Conservation (phyloP, 2,888 invertebrate species). For the Noctua comes region DNA sequence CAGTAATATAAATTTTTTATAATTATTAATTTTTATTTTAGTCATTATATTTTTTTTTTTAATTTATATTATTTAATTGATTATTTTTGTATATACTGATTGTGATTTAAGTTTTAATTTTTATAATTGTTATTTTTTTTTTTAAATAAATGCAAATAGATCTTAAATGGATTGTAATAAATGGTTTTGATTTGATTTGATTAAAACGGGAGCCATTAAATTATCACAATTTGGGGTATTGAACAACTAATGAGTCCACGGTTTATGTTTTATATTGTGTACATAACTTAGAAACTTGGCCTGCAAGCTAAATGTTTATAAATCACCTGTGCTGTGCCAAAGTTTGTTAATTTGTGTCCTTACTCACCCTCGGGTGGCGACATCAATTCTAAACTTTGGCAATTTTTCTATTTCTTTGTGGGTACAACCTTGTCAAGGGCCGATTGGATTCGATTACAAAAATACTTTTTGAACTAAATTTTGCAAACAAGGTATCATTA, state of each 20-base stretch:
- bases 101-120: no score
- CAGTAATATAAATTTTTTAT: no score
- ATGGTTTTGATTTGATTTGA: no score
- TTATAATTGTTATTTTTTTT: no score
- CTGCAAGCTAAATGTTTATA: conserved; percentile 50
- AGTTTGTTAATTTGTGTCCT: conserved; percentile 75
- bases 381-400: conserved; percentile 59
- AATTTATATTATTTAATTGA: no score
- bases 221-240: not conserved
- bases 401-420: conserved; percentile 50
- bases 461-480: conserved; percentile 9
- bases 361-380: conserved; percentile 53
- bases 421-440: conserved; percentile 24
- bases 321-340: conserved; percentile 67
- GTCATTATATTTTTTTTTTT: no score
- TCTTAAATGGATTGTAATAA: no score
- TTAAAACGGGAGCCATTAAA: no score
- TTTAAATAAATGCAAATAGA: no score
- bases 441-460: conserved; percentile 19
- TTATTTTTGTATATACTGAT: no score
- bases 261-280: conserved; percentile 24
- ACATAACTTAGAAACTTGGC: conserved; percentile 41
- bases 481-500: conserved; percentile 18
- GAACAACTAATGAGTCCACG: not conserved
- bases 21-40: no score